phyloP scores from a whole-genome alignment of 2,113 vertebrate genomes.

The Meriones unguiculatus region DNA sequence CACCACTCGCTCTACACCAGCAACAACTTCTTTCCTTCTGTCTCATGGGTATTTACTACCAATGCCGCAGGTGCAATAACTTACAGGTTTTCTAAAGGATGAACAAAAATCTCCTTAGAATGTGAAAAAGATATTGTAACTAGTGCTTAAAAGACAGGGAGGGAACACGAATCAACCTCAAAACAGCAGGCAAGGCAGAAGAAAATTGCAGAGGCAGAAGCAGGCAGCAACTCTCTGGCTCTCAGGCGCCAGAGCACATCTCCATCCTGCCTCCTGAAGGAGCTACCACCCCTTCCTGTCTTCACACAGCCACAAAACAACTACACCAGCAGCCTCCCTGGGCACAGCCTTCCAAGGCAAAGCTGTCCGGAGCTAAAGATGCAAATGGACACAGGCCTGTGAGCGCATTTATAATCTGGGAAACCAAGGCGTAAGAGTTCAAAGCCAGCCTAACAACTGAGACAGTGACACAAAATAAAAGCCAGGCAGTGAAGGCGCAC shows the following conservation, averaged over 20 bases:
- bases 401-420: background rate
- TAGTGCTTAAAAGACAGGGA: background rate
- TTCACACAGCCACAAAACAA: background rate
- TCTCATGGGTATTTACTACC: background rate
- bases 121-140: background rate
- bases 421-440: background rate
- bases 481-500: background rate
- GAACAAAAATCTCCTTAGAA: background rate
- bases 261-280: background rate
- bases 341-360: background rate
- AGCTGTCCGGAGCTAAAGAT: background rate
- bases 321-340: background rate
- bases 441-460: background rate
- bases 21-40: rapidly evolving
- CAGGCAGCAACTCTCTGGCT: too few relatives aligned
- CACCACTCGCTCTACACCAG: background rate
- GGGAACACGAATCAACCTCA: background rate
- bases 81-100: background rate
- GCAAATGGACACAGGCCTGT: background rate
- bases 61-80: background rate
- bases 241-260: rapidly evolving
- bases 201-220: background rate
- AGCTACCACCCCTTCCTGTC: rapidly evolving
- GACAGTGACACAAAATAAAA: background rate
- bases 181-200: background rate